Percentiles rank a stretch among this genome's conserved stretches.
phyloP scores from a whole-genome alignment of 2,797 vertebrate genomes.

The Chelon labrosus region DNA sequence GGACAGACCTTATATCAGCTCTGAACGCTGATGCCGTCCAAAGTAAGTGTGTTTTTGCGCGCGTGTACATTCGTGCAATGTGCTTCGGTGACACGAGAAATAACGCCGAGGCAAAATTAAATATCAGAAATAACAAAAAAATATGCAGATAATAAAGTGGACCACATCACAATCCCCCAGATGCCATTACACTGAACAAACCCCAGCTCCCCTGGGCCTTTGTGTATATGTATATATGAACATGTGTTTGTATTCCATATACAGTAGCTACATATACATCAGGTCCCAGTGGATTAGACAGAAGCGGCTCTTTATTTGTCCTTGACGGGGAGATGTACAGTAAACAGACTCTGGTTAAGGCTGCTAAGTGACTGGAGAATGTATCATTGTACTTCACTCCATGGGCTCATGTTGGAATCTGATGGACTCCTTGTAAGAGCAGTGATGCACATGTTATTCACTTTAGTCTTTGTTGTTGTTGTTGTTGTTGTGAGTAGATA shows the following conservation, averaged over 20 bases:
- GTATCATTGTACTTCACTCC: too few species aligned
- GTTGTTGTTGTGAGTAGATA: too few species aligned
- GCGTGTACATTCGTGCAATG: too few species aligned
- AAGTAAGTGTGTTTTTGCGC: background rate
- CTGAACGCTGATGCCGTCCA: conserved; percentile 8
- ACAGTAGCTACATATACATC: conserved; percentile 25
- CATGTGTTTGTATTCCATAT: conserved; percentile 25
- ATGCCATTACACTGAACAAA: conserved; percentile 29
- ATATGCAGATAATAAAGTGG: background rate
- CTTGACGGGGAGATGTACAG: conserved; percentile 11
- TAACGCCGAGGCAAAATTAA: too few species aligned
- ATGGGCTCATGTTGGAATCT: too few species aligned
- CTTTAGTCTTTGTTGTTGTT: too few species aligned
- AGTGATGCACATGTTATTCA: too few species aligned
- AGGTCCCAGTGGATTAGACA: conserved; percentile 23
- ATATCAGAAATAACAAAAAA: conserved; percentile 9
- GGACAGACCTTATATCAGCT: conserved; percentile 37
- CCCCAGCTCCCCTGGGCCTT: conserved; percentile 4
- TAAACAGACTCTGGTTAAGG: conserved; percentile 15
- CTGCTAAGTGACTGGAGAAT: background rate
- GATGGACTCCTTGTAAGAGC: too few species aligned
- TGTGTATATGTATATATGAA: background rate
- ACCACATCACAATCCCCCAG: conserved; percentile 1
- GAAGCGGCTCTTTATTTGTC: conserved; percentile 9
- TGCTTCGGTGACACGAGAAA: background rate